Conservation (phyloP, 2,888 invertebrate genomes). For the Volucella zonaria region DNA sequence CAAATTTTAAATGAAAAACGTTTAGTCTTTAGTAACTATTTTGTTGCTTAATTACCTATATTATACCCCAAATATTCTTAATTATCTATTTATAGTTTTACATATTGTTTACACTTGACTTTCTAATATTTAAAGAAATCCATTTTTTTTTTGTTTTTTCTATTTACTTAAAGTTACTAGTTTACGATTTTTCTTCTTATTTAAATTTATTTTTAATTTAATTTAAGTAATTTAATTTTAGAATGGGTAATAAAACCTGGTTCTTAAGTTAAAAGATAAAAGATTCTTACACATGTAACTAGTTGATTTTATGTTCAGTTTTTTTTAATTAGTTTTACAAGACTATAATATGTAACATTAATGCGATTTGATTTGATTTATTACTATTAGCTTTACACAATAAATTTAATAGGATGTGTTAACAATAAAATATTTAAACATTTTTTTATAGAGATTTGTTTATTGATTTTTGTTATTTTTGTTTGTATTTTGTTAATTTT, state of each 20-base stretch:
- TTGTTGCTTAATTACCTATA: constrained; percentile 47
- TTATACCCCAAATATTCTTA: constrained; percentile 56
- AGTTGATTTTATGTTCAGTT: constrained; percentile 2
- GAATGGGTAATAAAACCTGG: constrained; percentile 56
- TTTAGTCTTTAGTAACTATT: constrained; percentile 59
- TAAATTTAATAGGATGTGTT: constrained; percentile 24
- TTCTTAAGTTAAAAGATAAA: constrained; percentile 57
- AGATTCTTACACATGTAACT: constrained; percentile 34
- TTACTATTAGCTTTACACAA: constrained; percentile 57
- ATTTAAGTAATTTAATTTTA: constrained; percentile 18
- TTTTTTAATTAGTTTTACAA: constrained; percentile 13
- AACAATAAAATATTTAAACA: constrained; percentile 59
- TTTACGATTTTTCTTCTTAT: constrained; percentile 28
- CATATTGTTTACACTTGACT: constrained; percentile 34
- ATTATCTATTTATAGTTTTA: constrained; percentile 44
- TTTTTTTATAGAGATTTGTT: constrained; percentile 17
- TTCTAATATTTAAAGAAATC: constrained; percentile 74
- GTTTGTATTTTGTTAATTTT: constrained; percentile 5
- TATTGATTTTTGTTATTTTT: background rate
- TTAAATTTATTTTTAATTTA: constrained; percentile 33
- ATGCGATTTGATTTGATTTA: constrained; percentile 38
- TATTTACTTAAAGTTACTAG: constrained; percentile 36
- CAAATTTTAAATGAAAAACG: constrained; percentile 11
- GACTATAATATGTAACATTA: constrained; percentile 56
- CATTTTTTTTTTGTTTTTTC: constrained; percentile 21